Conservation (phyloP, 1,140 invertebrate genomes). For the Probaryconus sp. region DNA sequence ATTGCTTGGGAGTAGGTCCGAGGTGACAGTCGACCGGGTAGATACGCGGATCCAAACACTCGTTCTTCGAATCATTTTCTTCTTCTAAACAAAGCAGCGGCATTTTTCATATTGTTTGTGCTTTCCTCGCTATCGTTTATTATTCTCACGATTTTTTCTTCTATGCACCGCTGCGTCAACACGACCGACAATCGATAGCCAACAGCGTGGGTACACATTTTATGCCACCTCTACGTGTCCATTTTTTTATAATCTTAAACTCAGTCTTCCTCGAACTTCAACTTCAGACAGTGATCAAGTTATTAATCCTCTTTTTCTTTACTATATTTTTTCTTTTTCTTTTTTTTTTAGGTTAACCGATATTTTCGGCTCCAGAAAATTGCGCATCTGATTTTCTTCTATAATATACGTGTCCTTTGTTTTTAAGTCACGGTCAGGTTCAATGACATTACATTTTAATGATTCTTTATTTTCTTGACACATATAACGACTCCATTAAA, state of each 20-base stretch:
- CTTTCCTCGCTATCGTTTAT: neutral
- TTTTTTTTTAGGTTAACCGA: slow-evolving; percentile 2
- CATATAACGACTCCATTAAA: too few species aligned
- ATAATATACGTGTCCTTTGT: neutral
- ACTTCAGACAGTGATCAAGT: too few species aligned
- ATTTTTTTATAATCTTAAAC: too few species aligned
- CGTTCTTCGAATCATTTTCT: neutral
- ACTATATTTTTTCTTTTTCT: too few species aligned
- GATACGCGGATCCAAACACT: neutral
- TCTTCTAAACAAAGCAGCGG: neutral
- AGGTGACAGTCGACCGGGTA: slow-evolving; percentile 74
- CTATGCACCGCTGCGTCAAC: slow-evolving; percentile 57
- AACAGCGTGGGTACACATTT: slow-evolving; percentile 66
- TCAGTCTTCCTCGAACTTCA: too few species aligned
- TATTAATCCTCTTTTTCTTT: too few species aligned
- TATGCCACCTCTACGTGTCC: slow-evolving; percentile 42
- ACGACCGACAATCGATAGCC: slow-evolving; percentile 67
- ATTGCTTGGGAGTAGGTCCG: slow-evolving; percentile 71
- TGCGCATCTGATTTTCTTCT: neutral
- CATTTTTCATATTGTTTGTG: neutral
- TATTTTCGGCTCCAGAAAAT: neutral
- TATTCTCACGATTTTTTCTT: neutral
- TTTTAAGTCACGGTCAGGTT: too few species aligned
- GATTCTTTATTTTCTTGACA: too few species aligned
- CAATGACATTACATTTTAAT: too few species aligned